Conservation (phyloP, 2,113 vertebrate species). For the Leucopsar rothschildi region DNA sequence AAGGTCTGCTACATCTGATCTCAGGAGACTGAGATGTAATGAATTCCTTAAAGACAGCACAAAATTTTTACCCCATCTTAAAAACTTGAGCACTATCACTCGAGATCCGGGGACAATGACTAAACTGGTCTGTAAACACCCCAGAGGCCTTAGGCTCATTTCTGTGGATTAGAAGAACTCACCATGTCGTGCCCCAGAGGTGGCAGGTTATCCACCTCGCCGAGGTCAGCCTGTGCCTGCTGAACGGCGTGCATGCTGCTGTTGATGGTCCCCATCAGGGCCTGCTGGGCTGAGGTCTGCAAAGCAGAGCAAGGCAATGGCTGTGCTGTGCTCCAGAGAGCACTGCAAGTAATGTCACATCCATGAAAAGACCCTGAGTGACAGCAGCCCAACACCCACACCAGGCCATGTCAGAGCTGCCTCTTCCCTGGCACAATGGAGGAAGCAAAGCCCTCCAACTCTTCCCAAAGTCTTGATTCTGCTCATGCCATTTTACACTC, state of each 20-base stretch:
- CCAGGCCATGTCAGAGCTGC: neutral
- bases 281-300: slow-evolving; percentile 96
- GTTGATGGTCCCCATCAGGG: slow-evolving; percentile 97
- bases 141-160: neutral
- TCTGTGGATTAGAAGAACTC: slow-evolving; percentile 14
- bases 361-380: neutral
- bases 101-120: neutral
- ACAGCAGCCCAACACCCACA: neutral
- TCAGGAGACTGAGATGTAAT: neutral
- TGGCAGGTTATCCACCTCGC: slow-evolving; percentile 88
- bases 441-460: neutral
- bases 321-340: neutral
- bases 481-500: neutral
- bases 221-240: slow-evolving; percentile 91
- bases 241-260: slow-evolving; percentile 97
- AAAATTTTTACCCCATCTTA: neutral
- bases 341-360: neutral
- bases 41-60: neutral
- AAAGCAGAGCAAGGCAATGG: neutral
- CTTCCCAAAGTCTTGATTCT: neutral
- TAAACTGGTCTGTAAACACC: neutral
- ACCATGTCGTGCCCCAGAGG: slow-evolving; percentile 97
- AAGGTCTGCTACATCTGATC: neutral
- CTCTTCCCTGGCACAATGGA: too few species aligned
- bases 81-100: neutral